Base-by-base conservation (phyloP, 2,888 invertebrate species). In the Tuberolachnus salignus region DNA sequence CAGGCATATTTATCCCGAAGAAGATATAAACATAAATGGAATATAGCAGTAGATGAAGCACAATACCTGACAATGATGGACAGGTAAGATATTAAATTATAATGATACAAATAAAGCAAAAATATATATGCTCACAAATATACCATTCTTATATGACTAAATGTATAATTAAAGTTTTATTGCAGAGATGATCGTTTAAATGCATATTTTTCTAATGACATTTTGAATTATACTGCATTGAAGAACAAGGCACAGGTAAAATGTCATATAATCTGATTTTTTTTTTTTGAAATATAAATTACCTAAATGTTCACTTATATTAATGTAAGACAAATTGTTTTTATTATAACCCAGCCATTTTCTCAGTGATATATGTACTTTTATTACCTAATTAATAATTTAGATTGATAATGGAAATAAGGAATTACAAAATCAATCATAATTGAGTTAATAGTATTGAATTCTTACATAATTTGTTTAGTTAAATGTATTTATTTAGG, bases 41-140 rank as follows among this genome's bases (percentile, higher is more conserved):
- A 51, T 59, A 51, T 16, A 57, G 78, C 78, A 4, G 78, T 67
- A 3, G 69, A 78, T 3, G 69, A 78, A 51, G 78, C 78, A 51
- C 42, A 69, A 51, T 23, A 1, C 69, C 69, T 78, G 14, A 44
- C 23, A 21, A 1, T 34, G 3, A 51, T 69, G 16, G 42, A 42
- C 3, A 78, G 42, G 78, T 78, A 69, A 57, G 57, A 67, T 51
- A 26, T 71, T 59, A 1, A 44, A 16, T 19, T n/a, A 14, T 71
- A 26, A 26, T 59, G 3, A 19, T 13, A 23, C 10, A 19, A 55
- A 55, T 46, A 21, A 21, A 21, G 11, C 19, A 21, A 55, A 11
- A 21, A 21, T 2, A 21, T 19, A 21, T 55, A 11, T 1, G n/a
- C 13, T 3, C 21, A 0, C 2, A 64, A 1, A 63, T 8, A 21